Conservation (phyloP, 2,797 vertebrate genomes). For the Pagetopsis macropterus region DNA sequence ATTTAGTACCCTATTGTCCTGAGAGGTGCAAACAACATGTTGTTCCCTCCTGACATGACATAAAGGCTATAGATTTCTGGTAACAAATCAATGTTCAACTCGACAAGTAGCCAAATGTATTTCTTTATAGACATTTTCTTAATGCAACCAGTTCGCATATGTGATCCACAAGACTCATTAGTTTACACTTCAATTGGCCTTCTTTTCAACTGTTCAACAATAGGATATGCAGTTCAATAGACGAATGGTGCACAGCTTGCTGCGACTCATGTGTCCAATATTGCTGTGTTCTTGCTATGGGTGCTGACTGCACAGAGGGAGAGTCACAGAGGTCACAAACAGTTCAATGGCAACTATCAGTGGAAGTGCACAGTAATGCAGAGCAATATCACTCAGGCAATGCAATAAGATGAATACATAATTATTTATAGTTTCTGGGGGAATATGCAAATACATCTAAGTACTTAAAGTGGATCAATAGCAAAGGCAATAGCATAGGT, state of each 20-base stretch:
- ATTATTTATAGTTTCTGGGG: slow-evolving; percentile 33
- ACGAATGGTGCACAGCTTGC: slow-evolving; percentile 60
- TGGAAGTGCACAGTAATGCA: slow-evolving; percentile 41
- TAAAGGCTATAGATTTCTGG: slow-evolving; percentile 21
- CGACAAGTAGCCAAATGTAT: slow-evolving; percentile 5
- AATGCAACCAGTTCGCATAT: slow-evolving; percentile 12
- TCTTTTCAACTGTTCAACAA: slow-evolving; percentile 49
- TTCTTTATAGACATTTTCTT: slow-evolving; percentile 12
- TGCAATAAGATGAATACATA: slow-evolving; percentile 28
- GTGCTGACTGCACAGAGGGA: slow-evolving; percentile 70
- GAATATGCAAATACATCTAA: slow-evolving; percentile 38
- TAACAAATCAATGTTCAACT: slow-evolving; percentile 30
- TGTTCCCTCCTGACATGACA: slow-evolving; percentile 24
- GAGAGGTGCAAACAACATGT: slow-evolving; percentile 27
- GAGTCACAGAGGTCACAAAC: slow-evolving; percentile 62
- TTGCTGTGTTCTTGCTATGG: slow-evolving; percentile 56
- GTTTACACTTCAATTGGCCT: slow-evolving; percentile 25
- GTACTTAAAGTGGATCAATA: slow-evolving; percentile 12
- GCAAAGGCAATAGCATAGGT: too few relatives aligned
- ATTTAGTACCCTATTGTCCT: slow-evolving; percentile 41
- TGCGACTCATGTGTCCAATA: slow-evolving; percentile 63
- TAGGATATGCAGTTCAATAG: slow-evolving; percentile 65
- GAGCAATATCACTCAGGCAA: slow-evolving; percentile 31
- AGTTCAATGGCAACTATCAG: slow-evolving; percentile 56
- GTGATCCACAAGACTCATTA: slow-evolving; percentile 12